Evolutionary conservation across 2,888 invertebrate genomes (phyloP), one percentile per base, ranked within the genome.

Genomic region (Oxycera nigricornis): DNA sequence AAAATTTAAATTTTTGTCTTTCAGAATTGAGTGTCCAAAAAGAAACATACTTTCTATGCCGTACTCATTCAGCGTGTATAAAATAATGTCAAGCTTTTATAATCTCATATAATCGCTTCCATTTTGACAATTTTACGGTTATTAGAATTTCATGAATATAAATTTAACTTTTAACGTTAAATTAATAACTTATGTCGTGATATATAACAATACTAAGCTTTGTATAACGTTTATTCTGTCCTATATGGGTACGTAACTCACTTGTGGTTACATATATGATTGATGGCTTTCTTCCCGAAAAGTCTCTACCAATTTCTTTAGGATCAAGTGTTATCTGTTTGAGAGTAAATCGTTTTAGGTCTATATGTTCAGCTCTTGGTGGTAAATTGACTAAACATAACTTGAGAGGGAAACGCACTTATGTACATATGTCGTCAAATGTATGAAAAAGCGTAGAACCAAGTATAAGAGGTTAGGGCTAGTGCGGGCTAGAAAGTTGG

Each of bases 311-410:
- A 61, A 22, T 61, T 35, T 61, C 35, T 61, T 20, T 61, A 30
- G 55, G 39, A 55, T 55, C 55, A 55, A 55, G 30, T 31, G 35
- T 30, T 61, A 61, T 61, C 35, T 31, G 20, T 24, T 2, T 31
- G 61, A 28, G 26, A 61, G 61, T 61, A 61, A 61, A 61, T 61
- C 61, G 61, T 35, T 61, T 61, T 35, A 31, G 35, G 30, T 61
- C n/a, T 61, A 35, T 61, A n/a, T 61, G 61, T 20, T 35, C 17
- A 31, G 61, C 61, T 24, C 61, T 61, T 30, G n/a, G 17, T 17
- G 9, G 31, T 61, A 61, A 61, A 61, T 31, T 31, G 61, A 30
- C 59, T 59, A 30, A 61, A 61, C 14, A 20, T 31, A 31, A 61
- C 35, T 30, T 31, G 28, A 30, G 35, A 35, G 26, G 14, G 4